A percentile compares a stretch with the other conserved stretches of the same genome.
These are phyloP conservation scores for Xanthorhoe designata DNA, from an alignment of 2,888 invertebrate genomes.

Conservation along the genomic window DNA sequence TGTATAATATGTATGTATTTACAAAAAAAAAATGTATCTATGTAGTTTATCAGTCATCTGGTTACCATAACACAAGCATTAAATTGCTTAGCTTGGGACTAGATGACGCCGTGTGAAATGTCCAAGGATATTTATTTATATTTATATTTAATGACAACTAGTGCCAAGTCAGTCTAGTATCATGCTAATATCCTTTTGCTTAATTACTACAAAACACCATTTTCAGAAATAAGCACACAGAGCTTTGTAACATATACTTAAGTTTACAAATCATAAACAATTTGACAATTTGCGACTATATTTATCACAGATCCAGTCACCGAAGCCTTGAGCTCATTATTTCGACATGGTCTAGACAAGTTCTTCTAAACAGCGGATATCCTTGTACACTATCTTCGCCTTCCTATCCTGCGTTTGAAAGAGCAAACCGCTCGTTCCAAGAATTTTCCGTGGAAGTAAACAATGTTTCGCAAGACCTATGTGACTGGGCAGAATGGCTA, in stretches of 20 bases:
- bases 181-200: no score
- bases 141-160: no score
- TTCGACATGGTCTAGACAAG: slow-evolving; percentile 17
- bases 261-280: background rate
- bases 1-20: no score
- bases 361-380: slow-evolving; percentile 25
- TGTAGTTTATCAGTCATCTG: no score
- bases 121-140: no score
- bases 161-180: no score
- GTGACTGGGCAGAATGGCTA: background rate
- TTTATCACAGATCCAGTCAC: slow-evolving; percentile 14
- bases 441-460: background rate
- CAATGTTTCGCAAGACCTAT: background rate
- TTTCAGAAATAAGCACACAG: background rate
- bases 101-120: no score
- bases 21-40: no score
- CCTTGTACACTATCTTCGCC: slow-evolving; percentile 4
- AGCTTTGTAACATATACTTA: background rate
- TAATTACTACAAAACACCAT: background rate
- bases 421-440: slow-evolving; percentile 23
- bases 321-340: slow-evolving; percentile 27
- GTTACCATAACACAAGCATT: no score
- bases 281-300: slow-evolving; percentile 11
- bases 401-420: slow-evolving; percentile 18
- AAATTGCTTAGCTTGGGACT: no score